Evolutionary conservation across 2,888 invertebrate genomes (phyloP), one percentile per base, ranked within the genome.

Genomic region (Melipona beecheii): DNA sequence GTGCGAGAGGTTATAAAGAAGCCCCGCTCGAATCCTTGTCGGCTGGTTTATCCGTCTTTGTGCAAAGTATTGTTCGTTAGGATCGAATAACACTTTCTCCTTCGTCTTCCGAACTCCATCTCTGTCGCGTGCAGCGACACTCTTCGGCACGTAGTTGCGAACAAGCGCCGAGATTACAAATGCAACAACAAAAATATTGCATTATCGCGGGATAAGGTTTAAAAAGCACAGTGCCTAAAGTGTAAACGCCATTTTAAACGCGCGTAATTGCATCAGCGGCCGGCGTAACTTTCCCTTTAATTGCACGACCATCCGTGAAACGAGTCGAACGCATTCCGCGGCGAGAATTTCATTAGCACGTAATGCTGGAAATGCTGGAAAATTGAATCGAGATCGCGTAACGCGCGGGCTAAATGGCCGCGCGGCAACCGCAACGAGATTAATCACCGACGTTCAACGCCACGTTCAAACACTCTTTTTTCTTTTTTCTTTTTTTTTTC

Each of bases 291-390:
- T 71, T 43, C 43, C 68, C 49, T 31, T 58, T 27, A 56, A 65
- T 78, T 58, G 66, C 17, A 56, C 56, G n/a, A 21, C 21, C 27
- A 31, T 31, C 4, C 70, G 17, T 31, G 31, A 52, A 69, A 60
- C 60, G 58, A n/a, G 27, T 50, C 54, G 52, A 19, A 60, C 74
- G 62, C 24, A 21, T 36, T 36, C 50, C 27, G 17, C 27, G 17
- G 50, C 50, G 36, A 31, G 65, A 54, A 69, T 71, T 65, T 75
- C 71, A 27, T 71, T 71, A 66, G 64, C 27, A 50, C n/a, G 36
- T n/a, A 60, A 76, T 52, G 65, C 9, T 75, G 60, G n/a, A 75
- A 78, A 70, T 27, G 62, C 60, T 56, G 78, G 74, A 69, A 79
- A 79, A 79, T 79, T 74, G 52, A 58, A 64, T 60, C 68, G 78